Evolutionary conservation across 2,797 vertebrate species (phyloP).

Genomic region (Melanotaenia nigrans): DNA sequence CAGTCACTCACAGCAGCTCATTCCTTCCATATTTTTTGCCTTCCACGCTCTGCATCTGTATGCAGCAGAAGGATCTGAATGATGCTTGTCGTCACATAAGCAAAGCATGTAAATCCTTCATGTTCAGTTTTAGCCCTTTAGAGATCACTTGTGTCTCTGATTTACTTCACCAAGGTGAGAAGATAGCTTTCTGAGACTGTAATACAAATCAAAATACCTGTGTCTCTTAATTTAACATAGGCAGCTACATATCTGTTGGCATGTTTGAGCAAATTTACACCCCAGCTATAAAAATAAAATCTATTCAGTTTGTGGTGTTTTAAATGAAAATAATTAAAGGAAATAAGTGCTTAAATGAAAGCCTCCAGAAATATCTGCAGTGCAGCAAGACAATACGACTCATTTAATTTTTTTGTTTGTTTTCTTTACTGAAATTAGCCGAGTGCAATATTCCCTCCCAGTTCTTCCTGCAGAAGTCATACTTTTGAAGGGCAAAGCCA

Average conservation of each 20-base stretch:
- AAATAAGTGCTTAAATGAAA: not conserved
- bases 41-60: slow-evolving; percentile 25
- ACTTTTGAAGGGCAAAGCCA: slow-evolving; percentile 83
- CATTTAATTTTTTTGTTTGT: slow-evolving; percentile 2
- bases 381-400: slow-evolving; percentile 21
- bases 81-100: slow-evolving; percentile 32
- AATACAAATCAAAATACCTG: not conserved
- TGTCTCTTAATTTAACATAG: not conserved
- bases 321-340: not conserved
- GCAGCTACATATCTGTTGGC: not conserved
- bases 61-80: slow-evolving; percentile 4
- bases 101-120: slow-evolving; percentile 6
- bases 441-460: slow-evolving; percentile 21
- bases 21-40: slow-evolving; percentile 29
- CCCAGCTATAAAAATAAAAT: not conserved
- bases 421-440: slow-evolving; percentile 26
- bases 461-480: slow-evolving; percentile 61
- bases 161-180: slow-evolving; percentile 18
- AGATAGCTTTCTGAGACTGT: slow-evolving; percentile 5
- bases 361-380: slow-evolving; percentile 26
- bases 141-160: slow-evolving; percentile 22
- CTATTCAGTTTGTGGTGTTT: not conserved
- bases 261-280: not conserved
- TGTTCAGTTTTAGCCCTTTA: slow-evolving; percentile 22
- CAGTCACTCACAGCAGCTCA: slow-evolving; percentile 45